A percentile compares a stretch with the other conserved stretches of the same genome.
phyloP scores from a whole-genome alignment of 2,113 vertebrate species.

The Ptilonorhynchus violaceus region DNA sequence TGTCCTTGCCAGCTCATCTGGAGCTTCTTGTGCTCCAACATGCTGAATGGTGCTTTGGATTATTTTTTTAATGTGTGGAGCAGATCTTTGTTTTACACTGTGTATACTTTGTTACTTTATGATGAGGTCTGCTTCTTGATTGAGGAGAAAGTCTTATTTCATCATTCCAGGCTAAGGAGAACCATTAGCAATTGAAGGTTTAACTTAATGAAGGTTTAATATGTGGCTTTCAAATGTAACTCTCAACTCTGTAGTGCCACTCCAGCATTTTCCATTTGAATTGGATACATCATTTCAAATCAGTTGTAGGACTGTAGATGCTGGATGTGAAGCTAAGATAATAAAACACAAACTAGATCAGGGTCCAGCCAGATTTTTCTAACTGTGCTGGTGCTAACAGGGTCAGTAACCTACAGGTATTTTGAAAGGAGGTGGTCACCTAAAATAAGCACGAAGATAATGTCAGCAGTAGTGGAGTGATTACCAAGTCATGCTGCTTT shows the following conservation, averaged over 20 bases:
- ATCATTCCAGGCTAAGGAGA: neutral
- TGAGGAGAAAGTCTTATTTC: neutral
- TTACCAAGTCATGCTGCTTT: neutral
- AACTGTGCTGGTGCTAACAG: neutral
- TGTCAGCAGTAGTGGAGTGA: neutral
- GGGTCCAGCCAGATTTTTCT: neutral
- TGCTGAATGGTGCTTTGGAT: neutral
- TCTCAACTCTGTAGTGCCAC: neutral
- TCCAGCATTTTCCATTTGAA: neutral
- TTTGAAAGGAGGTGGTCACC: neutral
- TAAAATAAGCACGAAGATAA: neutral
- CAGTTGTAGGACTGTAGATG: neutral
- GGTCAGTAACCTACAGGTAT: neutral
- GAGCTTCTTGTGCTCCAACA: neutral
- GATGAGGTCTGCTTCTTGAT: neutral
- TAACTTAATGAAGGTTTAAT: neutral
- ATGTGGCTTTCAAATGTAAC: neutral
- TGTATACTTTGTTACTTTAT: neutral
- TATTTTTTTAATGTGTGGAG: neutral
- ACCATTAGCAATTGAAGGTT: neutral
- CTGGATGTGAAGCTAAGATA: neutral
- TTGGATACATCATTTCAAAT: neutral
- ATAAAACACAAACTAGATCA: neutral
- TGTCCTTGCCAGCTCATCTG: neutral
- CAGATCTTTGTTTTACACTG: neutral